Evolutionary conservation across 1,140 invertebrate species (phyloP), one percentile per base, ranked within the genome.

Genomic region (Chelonus insularis): DNA sequence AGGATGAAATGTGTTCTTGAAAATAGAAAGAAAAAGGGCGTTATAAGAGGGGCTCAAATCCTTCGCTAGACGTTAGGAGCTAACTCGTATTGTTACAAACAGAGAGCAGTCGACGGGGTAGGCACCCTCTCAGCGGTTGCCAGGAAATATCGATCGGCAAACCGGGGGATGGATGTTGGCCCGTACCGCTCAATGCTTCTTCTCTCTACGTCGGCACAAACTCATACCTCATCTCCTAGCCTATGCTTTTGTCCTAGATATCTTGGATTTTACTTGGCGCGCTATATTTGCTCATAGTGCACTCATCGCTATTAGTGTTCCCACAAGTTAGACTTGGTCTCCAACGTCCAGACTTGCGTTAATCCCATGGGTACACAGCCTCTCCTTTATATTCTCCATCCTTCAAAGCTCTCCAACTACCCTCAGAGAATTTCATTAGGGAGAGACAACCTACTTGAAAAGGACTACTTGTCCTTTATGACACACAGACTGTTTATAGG

Each of bases 121-220:
- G 71, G 58, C 67, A 70, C 72, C 71, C 70, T 74, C 71, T 71
- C 68, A 50, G 67, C 69, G 72, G 73, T 74, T 75, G 72, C 72
- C 71, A 74, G 72, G 73, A 75, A 75, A 73, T 74, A 75, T 75
- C 73, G 73, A 75, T 75, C 72, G 56, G 60, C 63, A 65, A 65
- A 65, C 64, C 52, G 52, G 51, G 66, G 64, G 63, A 67, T 57
- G 64, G 65, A 72, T 72, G 69, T 69, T 73, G 67, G 61, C 57
- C 64, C 69, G 65, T 67, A 12, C 50, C 66, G 12, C 45, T 48
- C 47, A 23, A 64, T 70, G 62, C 59, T 55, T 55, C 25, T 11
- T 55, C 34, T 55, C 20, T 14, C 11, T 36, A 18, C 47, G 47
- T 12, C 50, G 2, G 20, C 21, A 55, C 36, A 55, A 29, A 55